A percentile compares a stretch with the other conserved stretches of the same genome.
Conservation (phyloP, 2,797 vertebrate species). For the Sebastes variabilis region DNA sequence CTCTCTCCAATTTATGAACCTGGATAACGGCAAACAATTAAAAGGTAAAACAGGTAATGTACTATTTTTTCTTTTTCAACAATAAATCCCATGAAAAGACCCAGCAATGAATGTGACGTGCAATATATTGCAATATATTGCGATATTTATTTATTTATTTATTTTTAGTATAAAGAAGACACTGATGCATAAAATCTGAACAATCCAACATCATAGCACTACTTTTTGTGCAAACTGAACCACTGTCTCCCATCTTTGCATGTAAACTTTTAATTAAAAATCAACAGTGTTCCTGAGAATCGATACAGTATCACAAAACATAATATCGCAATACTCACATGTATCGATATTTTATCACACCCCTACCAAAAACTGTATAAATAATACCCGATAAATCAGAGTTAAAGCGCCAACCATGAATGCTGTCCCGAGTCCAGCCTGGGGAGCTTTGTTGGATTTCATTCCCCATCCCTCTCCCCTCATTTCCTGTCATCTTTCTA, state of each 20-base stretch:
- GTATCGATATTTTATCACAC: rapidly evolving
- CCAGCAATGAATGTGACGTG: neutral
- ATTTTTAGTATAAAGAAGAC: too few relatives aligned
- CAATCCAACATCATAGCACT: too few relatives aligned
- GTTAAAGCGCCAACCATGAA: neutral
- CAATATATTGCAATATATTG: too few relatives aligned
- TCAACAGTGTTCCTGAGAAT: too few relatives aligned
- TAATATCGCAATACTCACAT: too few relatives aligned
- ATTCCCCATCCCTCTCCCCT: neutral
- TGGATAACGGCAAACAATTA: neutral
- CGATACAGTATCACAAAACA: too few relatives aligned
- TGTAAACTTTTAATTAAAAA: too few relatives aligned
- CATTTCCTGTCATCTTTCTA: neutral
- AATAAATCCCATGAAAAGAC: neutral
- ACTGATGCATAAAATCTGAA: too few relatives aligned
- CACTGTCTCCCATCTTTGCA: too few relatives aligned
- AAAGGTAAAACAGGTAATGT: neutral
- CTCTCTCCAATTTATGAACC: neutral
- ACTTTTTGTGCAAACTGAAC: too few relatives aligned
- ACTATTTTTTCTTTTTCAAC: neutral
- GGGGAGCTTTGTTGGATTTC: neutral
- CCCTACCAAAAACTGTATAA: neutral
- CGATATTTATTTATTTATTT: too few relatives aligned
- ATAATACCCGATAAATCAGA: neutral
- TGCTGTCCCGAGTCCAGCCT: neutral